Percentiles rank a stretch among this genome's conserved stretches.
Evolutionary conservation across 92 coral and sea anemone species (phyloP).

Genomic region (Zoanthus sansibaricus): DNA sequence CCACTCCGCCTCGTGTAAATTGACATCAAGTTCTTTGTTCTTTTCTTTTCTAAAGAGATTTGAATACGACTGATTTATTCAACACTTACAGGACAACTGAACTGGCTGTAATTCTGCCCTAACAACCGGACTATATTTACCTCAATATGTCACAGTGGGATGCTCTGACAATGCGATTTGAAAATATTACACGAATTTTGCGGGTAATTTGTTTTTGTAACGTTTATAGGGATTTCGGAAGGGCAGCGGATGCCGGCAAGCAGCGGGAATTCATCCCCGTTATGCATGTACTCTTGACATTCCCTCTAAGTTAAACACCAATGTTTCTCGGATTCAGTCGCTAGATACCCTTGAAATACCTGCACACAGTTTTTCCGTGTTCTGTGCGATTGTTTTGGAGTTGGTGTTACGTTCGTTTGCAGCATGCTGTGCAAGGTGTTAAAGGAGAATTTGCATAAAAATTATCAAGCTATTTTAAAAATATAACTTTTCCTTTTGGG

Average conservation of each 20-base stretch:
- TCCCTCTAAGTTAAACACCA: neutral
- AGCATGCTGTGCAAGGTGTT: neutral
- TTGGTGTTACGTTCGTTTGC: neutral
- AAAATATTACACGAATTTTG: constrained; percentile 16
- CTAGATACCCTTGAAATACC: neutral
- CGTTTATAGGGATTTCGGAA: neutral
- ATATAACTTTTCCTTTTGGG: neutral
- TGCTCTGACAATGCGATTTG: neutral
- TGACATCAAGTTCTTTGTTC: neutral
- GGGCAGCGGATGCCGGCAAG: neutral
- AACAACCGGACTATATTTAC: neutral
- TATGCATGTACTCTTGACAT: neutral
- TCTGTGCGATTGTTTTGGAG: neutral
- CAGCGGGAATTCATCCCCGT: constrained; percentile 1
- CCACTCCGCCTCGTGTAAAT: neutral
- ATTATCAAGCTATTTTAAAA: neutral
- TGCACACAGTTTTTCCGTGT: neutral
- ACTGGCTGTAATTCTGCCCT: neutral
- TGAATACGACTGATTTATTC: neutral
- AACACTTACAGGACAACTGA: neutral
- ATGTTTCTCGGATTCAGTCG: neutral
- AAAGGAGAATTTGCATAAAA: neutral
- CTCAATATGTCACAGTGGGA: constrained; percentile 21
- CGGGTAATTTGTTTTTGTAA: constrained; percentile 32
- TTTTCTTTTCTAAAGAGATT: neutral